Conservation (phyloP, 1,140 invertebrate genomes). For the Hycleus cichorii region DNA sequence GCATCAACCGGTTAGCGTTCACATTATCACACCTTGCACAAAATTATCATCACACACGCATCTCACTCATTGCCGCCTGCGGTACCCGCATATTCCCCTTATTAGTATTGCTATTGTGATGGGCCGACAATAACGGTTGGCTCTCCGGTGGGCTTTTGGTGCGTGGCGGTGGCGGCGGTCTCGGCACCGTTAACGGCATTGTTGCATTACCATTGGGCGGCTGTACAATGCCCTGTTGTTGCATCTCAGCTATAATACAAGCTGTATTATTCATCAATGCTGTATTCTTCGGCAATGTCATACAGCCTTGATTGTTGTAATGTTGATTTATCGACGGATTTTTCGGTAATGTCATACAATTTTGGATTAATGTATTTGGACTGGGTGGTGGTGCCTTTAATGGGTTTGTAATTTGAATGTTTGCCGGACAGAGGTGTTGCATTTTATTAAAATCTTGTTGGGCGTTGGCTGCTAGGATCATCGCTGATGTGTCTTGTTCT, state of each 20-base stretch:
- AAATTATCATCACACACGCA: constrained; percentile 68
- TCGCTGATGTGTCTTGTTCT: constrained; percentile 61
- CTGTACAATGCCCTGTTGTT: constrained; percentile 46
- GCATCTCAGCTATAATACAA: constrained; percentile 47
- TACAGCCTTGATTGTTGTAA: constrained; percentile 45
- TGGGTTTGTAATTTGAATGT: constrained; percentile 51
- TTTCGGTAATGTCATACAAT: constrained; percentile 58
- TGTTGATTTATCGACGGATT: constrained; percentile 38
- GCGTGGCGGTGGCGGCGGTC: constrained; percentile 50
- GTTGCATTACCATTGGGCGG: constrained; percentile 49
- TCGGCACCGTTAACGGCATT: constrained; percentile 49
- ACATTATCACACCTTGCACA: constrained; percentile 11
- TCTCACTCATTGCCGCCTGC: constrained; percentile 70
- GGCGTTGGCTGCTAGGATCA: constrained; percentile 54
- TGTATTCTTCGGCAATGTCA: constrained; percentile 52
- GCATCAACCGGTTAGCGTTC: constrained; percentile 1
- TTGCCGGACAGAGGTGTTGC: constrained; percentile 52
- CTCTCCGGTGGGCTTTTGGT: constrained; percentile 51
- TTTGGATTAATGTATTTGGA: constrained; percentile 50
- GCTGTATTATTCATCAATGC: constrained; percentile 48
- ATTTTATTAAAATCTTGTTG: constrained; percentile 42
- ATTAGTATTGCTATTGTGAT: constrained; percentile 23
- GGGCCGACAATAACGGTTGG: constrained; percentile 46
- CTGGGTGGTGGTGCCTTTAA: constrained; percentile 51
- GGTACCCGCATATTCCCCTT: constrained; percentile 51